Evolutionary conservation across 2,888 invertebrate genomes (phyloP), one percentile per base, ranked within the genome.

Genomic region (Spicauda simplicius): DNA sequence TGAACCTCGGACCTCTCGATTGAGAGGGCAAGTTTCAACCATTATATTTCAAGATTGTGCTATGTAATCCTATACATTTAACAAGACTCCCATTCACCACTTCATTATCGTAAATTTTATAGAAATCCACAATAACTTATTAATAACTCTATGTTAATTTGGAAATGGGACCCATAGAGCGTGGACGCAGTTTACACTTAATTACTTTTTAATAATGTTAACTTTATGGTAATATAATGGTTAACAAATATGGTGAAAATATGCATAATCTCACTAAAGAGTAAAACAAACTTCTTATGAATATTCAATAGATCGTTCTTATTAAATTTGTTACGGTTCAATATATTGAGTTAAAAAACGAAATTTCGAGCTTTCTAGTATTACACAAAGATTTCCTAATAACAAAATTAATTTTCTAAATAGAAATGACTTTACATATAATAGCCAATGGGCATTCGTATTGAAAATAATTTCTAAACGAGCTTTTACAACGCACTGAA

Each of bases 191-290:
- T 64, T 64, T 58, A 64, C 64, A 64, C 64, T 53, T 53, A 64
- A 64, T 64, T 58, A 64, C 41, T 58, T 64, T 52, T n/a, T 45
- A 53, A 64, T 64, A 64, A 64, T 57, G 58, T 18, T 64, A 33
- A 41, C 58, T 41, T 64, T 64, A 64, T 64, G 64, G 25, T 64
- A 58, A 64, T 64, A n/a, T 45, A 53, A 59, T 53, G 52, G 58
- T 65, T 41, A 59, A 59, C 45, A 20, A 25, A 65, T 59, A 58
- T 18, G 41, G 58, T 65, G 64, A 65, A 64, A 65, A 58, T 65
- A 65, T 59, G 53, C 53, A 53, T 58, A 25, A 14, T 53, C 25
- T 58, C 41, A 53, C 64, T 65, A 65, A 65, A 50, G 37, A 12
- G 30, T 53, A 52, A 45, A 53, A 53, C 41, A 57, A 65, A 53